phyloP scores from a whole-genome alignment of 2,797 vertebrate genomes.

The Spinus pinus region DNA sequence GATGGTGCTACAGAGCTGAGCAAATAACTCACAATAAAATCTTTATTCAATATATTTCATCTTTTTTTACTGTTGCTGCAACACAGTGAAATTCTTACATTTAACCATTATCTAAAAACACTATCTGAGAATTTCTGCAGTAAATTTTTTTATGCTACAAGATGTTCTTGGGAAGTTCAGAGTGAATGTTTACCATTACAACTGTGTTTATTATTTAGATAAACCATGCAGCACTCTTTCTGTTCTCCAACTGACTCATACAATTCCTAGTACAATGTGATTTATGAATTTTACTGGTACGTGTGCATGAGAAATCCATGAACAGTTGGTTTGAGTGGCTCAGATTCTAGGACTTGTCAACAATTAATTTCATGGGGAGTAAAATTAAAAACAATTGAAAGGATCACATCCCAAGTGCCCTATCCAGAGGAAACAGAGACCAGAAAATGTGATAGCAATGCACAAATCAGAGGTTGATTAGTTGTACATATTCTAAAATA shows the following conservation, averaged over 20 bases:
- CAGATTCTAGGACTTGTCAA: constrained; percentile 1
- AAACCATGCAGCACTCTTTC: background rate
- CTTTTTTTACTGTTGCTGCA: constrained; percentile 52
- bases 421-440: constrained; percentile 13
- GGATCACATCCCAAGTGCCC: background rate
- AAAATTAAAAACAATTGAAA: constrained; percentile 55
- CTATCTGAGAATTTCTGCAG: constrained; percentile 34
- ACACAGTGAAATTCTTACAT: constrained; percentile 41
- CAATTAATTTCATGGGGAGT: constrained; percentile 42
- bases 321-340: background rate
- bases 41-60: constrained; percentile 59
- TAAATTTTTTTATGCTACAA: constrained; percentile 29
- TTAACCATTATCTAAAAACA: constrained; percentile 48
- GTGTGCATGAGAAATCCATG: background rate
- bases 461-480: constrained; percentile 22
- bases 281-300: background rate
- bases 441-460: constrained; percentile 10
- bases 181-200: constrained; percentile 25
- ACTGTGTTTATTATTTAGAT: constrained; percentile 18
- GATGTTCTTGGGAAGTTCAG: constrained; percentile 42
- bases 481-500: background rate
- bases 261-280: background rate
- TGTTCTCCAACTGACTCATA: background rate
- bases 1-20: constrained; percentile 54
- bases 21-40: constrained; percentile 68